phyloP scores from a whole-genome alignment of 2,113 vertebrate species.

The Regulus satrapa region DNA sequence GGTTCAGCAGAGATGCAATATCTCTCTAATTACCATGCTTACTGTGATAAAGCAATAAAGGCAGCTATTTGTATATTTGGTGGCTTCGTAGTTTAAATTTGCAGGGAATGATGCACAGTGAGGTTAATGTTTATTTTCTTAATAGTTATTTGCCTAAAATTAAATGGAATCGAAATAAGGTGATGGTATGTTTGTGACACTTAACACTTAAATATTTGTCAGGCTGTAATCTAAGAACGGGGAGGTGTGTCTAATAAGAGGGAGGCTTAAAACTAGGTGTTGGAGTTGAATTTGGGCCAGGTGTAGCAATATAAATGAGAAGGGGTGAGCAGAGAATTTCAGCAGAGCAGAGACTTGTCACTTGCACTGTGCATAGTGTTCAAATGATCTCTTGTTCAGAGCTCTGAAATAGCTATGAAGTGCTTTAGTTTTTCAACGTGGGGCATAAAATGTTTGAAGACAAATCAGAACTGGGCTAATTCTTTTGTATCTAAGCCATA shows the following conservation, averaged over 20 bases:
- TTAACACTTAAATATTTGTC: neutral
- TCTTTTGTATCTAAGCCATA: neutral
- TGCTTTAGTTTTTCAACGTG: neutral
- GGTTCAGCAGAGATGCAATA: neutral
- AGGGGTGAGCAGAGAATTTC: neutral
- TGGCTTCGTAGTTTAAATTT: neutral
- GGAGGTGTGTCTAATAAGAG: neutral
- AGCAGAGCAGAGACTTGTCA: neutral
- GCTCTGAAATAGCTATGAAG: neutral
- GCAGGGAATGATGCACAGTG: neutral
- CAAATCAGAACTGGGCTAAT: neutral
- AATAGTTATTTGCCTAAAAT: neutral
- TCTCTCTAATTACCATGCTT: neutral
- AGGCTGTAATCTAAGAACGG: neutral
- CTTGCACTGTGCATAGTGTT: neutral
- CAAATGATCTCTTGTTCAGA: neutral
- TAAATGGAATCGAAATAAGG: neutral
- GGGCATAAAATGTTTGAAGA: neutral
- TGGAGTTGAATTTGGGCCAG: neutral
- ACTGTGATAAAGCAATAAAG: neutral
- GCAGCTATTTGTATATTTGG: neutral
- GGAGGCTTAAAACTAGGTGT: neutral
- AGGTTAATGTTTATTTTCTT: neutral
- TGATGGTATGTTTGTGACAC: neutral
- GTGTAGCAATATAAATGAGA: neutral